Evolutionary conservation across 2,113 vertebrate genomes (phyloP), one percentile per base, ranked within the genome.

Genomic region (Dipodomys stephensi): DNA sequence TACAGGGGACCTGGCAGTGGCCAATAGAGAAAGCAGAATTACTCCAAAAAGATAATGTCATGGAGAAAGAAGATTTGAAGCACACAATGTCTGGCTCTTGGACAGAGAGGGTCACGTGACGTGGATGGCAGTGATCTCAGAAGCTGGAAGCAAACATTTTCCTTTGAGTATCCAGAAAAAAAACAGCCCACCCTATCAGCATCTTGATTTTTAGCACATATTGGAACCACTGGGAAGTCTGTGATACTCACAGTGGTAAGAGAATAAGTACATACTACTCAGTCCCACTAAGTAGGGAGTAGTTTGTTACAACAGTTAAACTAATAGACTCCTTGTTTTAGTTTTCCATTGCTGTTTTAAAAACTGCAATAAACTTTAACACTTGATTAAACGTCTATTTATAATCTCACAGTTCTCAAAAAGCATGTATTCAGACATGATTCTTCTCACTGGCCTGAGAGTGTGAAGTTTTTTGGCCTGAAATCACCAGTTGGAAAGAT

Each of bases 71-170:
- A n/a, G 23, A 3, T 9, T 53, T 13, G 74, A 39, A 27, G 4
- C 18, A 19, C 1, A 11, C 3, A 2, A 6, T 0, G 3, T 30
- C 4, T 6, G 4, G 4, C 78, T 65, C 28, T 83, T 30, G 46
- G 7, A 39, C 1, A 5, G 65, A 78, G 35, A 0, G 6, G 25
- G 57, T 23, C 49, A 4, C 0, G 18, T 77, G 16, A 32, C 18
- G 12, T 12, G 49, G 49, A 13, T 53, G 49, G 49, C 2, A 2
- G 7, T 2, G 16, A 6, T 1, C 15, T 23, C 35, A 10, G 46
- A 69, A 46, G 44, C 27, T 53, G 2, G 25, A 44, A 79, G 7
- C 39, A n/a, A 76, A 22, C 2, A 15, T 6, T 35, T 0, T 53
- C 57, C n/a, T 30, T 25, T 9, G 2, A 9, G 3, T 32, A 20